Base-by-base conservation (phyloP, 2,797 vertebrate species). In the Periophthalmus magnuspinnatus region DNA sequence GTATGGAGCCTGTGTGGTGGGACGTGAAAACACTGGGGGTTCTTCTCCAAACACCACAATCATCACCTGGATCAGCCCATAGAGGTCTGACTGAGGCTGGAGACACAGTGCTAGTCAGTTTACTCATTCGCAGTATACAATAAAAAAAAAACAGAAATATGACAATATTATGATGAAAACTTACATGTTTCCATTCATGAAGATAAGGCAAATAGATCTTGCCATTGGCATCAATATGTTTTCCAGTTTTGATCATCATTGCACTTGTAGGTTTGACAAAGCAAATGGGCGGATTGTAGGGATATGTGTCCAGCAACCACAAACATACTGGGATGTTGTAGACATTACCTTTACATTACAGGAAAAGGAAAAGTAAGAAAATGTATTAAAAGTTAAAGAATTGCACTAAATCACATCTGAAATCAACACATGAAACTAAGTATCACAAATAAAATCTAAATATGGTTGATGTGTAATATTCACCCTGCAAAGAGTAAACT, bases 241-340 rank as follows among this genome's bases (percentile, higher is more conserved):
- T 99, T 75, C 98, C 97, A 57, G 96, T 98, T 93, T 98, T 99
- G 86, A 99, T 99, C 90, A 98, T 99, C 98, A 99, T 99, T 58
- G 96, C 95, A 78, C 95, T 99, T 79, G 98, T 99, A 74, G 98
- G 98, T 89, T 99, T 99, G 76, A 99, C 97, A 88, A 99, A 99
- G 92, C 98, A 99, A 86, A 99, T 99, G 13, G 98, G 98, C 9
- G 98, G 96, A 71, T 99, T 99, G 94, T 95, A 99, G 47, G 98
- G 98, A 82, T 99, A 99, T 1, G 96, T 97, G 89, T 99, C 97
- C 91, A 99, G 89, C 74, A 99, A 90, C 98, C 98, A 99, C 65
- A 99, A 89, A 83, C 97, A 99, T 82, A 99, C 95, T 16, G 98
- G 98, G 81, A 99, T 99, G 90, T 99, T 99, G 81, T 99, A 99